Base-by-base conservation (phyloP, 2,113 vertebrate species). In the Cardinalis cardinalis region DNA sequence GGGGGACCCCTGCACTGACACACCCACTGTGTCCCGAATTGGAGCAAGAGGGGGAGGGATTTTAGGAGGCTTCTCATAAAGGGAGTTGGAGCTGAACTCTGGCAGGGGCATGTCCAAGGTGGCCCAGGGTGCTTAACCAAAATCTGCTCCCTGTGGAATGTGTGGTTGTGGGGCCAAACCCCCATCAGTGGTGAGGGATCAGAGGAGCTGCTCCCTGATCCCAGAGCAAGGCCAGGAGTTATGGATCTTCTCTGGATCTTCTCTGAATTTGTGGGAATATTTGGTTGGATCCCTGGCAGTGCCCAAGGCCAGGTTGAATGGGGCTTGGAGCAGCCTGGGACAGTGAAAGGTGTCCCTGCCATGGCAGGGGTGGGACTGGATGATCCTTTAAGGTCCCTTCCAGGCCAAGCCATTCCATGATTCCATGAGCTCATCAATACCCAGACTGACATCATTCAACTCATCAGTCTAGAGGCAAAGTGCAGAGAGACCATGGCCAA, bases 1-100 rank as follows among this genome's bases (percentile, higher is more conserved):
- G 49, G 49, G 25, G 15, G 49, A 51, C 15, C 26, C 15, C 49
- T 51, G 49, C 2, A 2, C 10, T 2, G 9, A 28, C 49, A 51
- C 26, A 51, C 26, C n/a, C 0, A 0, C 55, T 24, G 29, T 25
- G 40, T 28, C 64, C 1, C 0, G 31, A 63, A 40, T 1, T 55
- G 56, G 14, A 70, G 41, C 20, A 8, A 48, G 65, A 29, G 3
- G 40, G 48, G 13, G 7, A 6, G 28, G 32, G 61, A 51, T 44
- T 85, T 59, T 32, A 48, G 34, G 8, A 70, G 17, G 17, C 11
- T 34, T 7, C 14, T 78, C 34, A 21, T 12, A 18, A 63, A 26
- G 7, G 16, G 20, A 78, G 16, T 6, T 28, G 17, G 49, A 55
- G 34, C 73, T 55, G 25, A 41, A 15, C 41, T 40, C 16, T 31